These are phyloP conservation scores for Pungitius pungitius DNA, from an alignment of 2,113 vertebrate genomes.

Conservation along the genomic window DNA sequence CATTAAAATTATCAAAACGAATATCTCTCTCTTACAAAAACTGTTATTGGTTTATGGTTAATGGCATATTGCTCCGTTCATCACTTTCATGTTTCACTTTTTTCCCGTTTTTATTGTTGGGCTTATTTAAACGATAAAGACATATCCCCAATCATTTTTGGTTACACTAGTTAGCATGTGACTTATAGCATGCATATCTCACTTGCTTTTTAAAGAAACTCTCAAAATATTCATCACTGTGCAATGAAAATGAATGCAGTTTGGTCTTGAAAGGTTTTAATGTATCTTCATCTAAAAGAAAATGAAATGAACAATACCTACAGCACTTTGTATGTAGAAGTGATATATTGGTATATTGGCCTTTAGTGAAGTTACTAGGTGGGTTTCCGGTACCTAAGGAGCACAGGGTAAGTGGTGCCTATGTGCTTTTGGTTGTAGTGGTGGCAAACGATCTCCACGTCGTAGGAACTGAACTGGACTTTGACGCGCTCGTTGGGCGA, in stretches of 20 bases:
- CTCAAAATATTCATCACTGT: neutral
- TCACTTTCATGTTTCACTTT: neutral
- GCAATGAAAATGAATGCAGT: conserved; percentile 15
- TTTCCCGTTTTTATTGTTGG: too few relatives aligned
- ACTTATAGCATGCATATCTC: neutral
- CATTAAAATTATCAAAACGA: neutral
- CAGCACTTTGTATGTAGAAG: conserved; percentile 52
- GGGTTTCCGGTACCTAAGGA: conserved; percentile 67
- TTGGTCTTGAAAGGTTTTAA: conserved; percentile 69
- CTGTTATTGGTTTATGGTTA: neutral
- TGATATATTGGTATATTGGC: conserved; percentile 1
- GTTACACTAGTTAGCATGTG: neutral
- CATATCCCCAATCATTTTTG: neutral
- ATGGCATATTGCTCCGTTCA: neutral
- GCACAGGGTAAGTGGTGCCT: conserved; percentile 83
- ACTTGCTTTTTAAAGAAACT: neutral
- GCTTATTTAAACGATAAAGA: neutral
- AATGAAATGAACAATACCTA: conserved; percentile 73
- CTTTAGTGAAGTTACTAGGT: conserved; percentile 8
- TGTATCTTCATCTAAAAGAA: conserved; percentile 75
- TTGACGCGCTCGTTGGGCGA: conserved; percentile 81
- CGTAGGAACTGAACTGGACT: conserved; percentile 82
- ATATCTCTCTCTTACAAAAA: neutral
- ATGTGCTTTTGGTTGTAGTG: conserved; percentile 84
- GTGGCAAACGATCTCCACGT: conserved; percentile 84